These are phyloP conservation scores for Ophioninae sp. DNA, from an alignment of 2,888 invertebrate genomes.

Conservation along the genomic window DNA sequence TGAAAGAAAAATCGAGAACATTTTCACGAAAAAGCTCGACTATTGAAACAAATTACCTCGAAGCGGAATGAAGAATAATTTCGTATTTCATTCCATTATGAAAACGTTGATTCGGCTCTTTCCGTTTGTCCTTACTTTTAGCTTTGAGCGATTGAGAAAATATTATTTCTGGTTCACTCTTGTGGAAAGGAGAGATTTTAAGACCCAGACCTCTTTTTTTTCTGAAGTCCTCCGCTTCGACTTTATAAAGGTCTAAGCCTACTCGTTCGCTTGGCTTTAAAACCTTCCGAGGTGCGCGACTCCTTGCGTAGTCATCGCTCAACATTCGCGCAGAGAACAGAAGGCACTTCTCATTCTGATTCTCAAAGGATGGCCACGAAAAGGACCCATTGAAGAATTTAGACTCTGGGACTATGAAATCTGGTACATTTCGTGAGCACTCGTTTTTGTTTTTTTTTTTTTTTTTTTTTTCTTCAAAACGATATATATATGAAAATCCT, in stretches of 20 bases:
- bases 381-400: constrained; percentile 31
- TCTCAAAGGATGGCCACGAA: background rate
- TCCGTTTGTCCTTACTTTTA: background rate
- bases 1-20: background rate
- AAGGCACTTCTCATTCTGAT: constrained; percentile 18
- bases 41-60: background rate
- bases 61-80: constrained; percentile 24
- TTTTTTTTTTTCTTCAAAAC: background rate
- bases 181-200: background rate
- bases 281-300: constrained; percentile 13
- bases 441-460: background rate
- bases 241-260: constrained; percentile 47
- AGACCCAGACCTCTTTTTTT: constrained; percentile 24
- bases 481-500: background rate
- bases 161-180: constrained; percentile 26
- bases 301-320: constrained; percentile 10
- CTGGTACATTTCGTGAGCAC: background rate
- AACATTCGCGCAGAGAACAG: background rate
- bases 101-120: background rate
- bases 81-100: constrained; percentile 24
- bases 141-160: constrained; percentile 17
- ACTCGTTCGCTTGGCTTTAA: constrained; percentile 29
- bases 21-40: constrained; percentile 7
- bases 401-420: constrained; percentile 29
- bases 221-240: constrained; percentile 30